Conservation (phyloP, 92 coral and sea anemone species). For the Scolanthus callimorphus region DNA sequence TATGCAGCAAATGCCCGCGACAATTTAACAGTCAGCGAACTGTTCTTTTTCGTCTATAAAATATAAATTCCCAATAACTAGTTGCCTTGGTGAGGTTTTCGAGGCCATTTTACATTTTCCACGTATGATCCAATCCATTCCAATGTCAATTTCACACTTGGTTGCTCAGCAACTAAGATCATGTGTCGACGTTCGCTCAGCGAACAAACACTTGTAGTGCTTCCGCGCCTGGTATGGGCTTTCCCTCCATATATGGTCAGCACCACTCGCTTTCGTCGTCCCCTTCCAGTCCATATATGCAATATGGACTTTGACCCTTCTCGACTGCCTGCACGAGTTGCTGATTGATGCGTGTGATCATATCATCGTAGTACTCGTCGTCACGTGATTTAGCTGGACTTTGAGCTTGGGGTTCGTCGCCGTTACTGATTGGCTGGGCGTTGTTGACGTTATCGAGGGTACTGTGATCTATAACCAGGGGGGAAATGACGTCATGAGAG, state of each 20-base stretch:
- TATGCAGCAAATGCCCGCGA: too few species aligned
- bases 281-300: conserved; percentile 85
- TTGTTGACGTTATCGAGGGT: background rate
- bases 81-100: too few species aligned
- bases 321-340: conserved; percentile 82
- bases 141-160: too few species aligned
- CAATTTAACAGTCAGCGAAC: too few species aligned
- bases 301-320: conserved; percentile 86
- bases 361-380: conserved; percentile 73
- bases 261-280: conserved; percentile 99
- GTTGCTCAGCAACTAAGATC: too few species aligned
- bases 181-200: too few species aligned
- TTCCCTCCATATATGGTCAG: conserved; percentile 13
- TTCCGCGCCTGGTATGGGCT: background rate
- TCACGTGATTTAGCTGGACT: conserved; percentile 11
- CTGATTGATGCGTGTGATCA: conserved; percentile 84
- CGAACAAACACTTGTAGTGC: too few species aligned
- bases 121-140: too few species aligned
- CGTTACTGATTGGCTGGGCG: background rate
- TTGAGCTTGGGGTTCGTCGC: background rate
- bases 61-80: too few species aligned
- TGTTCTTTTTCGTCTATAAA: too few species aligned
- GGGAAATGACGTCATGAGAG: too few species aligned
- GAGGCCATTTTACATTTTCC: too few species aligned
- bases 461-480: background rate